phyloP scores from a whole-genome alignment of 2,888 invertebrate species.

The Erebia ligea region DNA sequence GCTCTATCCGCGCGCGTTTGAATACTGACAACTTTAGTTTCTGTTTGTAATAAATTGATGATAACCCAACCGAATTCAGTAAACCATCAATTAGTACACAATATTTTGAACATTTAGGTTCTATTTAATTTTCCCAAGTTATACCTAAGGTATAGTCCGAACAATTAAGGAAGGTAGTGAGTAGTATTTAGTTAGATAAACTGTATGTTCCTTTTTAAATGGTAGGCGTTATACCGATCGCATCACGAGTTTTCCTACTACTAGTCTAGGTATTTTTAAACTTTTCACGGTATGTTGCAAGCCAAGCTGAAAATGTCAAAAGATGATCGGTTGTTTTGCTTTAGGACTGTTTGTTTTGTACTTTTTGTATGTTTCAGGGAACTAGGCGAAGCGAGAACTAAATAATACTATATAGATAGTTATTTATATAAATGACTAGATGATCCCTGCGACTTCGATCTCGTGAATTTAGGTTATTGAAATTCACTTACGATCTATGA shows the following conservation, averaged over 20 bases:
- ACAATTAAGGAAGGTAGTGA: conserved; percentile 37
- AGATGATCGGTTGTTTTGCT: conserved; percentile 39
- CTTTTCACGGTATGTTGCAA: conserved; percentile 48
- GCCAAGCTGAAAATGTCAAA: conserved; percentile 65
- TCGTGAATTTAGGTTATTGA: no score
- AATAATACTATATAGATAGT: background rate
- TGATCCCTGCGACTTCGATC: no score
- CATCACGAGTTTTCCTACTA: conserved; percentile 57
- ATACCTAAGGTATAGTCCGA: conserved; percentile 38
- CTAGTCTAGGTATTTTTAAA: conserved; percentile 62
- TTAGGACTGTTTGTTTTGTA: conserved; percentile 35
- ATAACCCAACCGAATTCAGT: conserved; percentile 51
- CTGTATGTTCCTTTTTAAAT: conserved; percentile 28
- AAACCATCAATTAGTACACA: conserved; percentile 21
- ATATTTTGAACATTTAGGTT: background rate
- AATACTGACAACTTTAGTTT: conserved; percentile 54
- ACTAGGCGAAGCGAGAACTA: background rate
- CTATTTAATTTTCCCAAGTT: conserved; percentile 40
- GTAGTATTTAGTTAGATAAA: background rate
- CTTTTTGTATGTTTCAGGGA: conserved; percentile 20
- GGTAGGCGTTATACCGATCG: conserved; percentile 33
- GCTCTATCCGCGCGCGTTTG: conserved; percentile 60
- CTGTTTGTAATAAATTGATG: conserved; percentile 20
- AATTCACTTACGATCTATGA: no score
- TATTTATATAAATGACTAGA: background rate